A percentile compares a stretch with the other conserved stretches of the same genome.
Evolutionary conservation across 2,797 vertebrate species (phyloP).

Genomic region (Cyclura pinguis): DNA sequence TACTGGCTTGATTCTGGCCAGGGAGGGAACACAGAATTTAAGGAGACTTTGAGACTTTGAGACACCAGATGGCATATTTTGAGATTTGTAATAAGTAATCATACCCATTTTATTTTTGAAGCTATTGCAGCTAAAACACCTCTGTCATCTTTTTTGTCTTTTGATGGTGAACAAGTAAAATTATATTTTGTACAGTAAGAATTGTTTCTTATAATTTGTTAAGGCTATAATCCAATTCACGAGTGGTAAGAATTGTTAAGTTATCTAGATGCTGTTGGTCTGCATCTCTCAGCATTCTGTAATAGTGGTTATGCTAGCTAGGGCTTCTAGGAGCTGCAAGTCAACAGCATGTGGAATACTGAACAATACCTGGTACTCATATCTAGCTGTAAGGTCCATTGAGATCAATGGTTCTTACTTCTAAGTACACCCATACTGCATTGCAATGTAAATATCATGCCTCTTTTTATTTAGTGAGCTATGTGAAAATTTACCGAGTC

Average conservation of each 20-base stretch:
- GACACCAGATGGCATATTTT: background rate
- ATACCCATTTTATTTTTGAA: background rate
- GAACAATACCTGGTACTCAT: no score
- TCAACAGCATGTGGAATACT: no score
- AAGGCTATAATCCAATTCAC: background rate
- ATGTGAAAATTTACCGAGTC: constrained; percentile 76
- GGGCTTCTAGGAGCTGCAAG: no score
- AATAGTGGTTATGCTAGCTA: no score
- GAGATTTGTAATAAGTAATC: background rate
- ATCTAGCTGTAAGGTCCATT: no score
- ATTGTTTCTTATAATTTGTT: constrained; percentile 1
- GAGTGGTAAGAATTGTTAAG: no score
- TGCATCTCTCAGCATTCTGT: no score
- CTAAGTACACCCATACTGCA: background rate
- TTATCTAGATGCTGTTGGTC: no score
- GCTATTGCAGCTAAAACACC: background rate
- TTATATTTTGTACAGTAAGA: background rate
- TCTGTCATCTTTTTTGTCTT: background rate
- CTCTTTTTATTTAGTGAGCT: constrained; percentile 77
- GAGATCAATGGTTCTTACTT: no score
- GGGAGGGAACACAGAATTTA: background rate
- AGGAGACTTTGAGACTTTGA: background rate
- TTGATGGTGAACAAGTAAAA: background rate
- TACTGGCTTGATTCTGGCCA: background rate
- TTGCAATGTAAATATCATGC: constrained; percentile 4